A percentile compares a stretch with the other conserved stretches of the same genome.
phyloP scores from a whole-genome alignment of 2,113 vertebrate species.

The Pelodiscus sinensis region DNA sequence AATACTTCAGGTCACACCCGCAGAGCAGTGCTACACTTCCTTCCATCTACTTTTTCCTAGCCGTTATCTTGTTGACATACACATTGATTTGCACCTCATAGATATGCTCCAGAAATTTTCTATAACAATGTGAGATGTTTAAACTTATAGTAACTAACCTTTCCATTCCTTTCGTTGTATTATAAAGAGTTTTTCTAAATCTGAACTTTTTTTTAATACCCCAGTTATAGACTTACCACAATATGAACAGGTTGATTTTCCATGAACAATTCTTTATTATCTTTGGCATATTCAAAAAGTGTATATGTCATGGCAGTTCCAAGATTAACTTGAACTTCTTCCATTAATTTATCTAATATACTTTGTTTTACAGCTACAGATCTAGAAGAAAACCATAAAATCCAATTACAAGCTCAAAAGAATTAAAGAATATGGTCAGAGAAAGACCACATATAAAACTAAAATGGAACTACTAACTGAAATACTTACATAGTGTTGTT shows the following conservation, averaged over 20 bases:
- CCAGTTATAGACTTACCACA: conserved; percentile 77
- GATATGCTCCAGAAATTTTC: not conserved
- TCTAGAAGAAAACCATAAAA: conserved; percentile 72
- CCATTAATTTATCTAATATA: conserved; percentile 88
- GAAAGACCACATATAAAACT: not conserved
- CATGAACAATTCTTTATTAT: conserved; percentile 93
- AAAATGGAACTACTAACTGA: not conserved
- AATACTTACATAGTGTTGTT: conserved; percentile 94
- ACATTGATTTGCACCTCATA: not conserved
- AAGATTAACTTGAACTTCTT: conserved; percentile 91
- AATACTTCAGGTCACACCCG: not conserved
- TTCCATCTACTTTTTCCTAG: not conserved
- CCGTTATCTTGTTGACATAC: not conserved
- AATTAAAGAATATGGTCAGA: not conserved
- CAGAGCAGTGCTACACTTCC: not conserved
- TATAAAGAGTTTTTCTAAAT: too few relatives aligned
- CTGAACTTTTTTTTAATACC: too few relatives aligned
- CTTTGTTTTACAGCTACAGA: conserved; percentile 85
- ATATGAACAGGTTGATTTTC: conserved; percentile 87
- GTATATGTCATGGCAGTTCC: conserved; percentile 98
- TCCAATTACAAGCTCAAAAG: not conserved
- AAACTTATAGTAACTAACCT: not conserved
- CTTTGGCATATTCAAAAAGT: conserved; percentile 96
- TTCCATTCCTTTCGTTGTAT: not conserved
- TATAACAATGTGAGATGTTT: not conserved